Evolutionary conservation across 1,140 invertebrate genomes (phyloP).

Genomic region (Papilio machaon): DNA sequence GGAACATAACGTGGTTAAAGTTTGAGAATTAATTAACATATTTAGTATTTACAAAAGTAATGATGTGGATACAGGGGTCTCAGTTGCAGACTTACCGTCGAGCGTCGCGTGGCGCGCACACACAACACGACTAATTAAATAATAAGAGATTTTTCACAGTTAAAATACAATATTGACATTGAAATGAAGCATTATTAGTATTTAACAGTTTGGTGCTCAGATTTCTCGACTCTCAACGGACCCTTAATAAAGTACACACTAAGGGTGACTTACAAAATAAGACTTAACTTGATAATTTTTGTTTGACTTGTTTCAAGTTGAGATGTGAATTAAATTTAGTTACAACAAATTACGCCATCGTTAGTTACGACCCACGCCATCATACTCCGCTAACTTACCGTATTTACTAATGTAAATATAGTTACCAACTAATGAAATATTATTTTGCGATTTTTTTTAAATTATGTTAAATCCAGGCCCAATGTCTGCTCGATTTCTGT

Average conservation of each 20-base stretch:
- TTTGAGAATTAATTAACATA: neutral
- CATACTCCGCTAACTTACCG: too few species aligned
- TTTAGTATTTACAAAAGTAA: neutral
- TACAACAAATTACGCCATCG: neutral
- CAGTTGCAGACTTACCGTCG: too few species aligned
- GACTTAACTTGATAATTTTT: neutral
- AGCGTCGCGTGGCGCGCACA: neutral
- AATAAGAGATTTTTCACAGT: neutral
- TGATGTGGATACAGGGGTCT: neutral
- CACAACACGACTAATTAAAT: neutral
- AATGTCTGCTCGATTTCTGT: too few species aligned
- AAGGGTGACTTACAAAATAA: neutral
- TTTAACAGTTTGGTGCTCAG: neutral
- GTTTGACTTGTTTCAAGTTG: neutral
- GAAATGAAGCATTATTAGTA: neutral
- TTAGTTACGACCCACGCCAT: neutral
- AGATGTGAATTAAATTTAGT: slow-evolving; percentile 5
- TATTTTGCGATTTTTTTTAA: too few species aligned
- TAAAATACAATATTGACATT: neutral
- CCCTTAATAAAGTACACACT: neutral
- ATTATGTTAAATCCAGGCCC: too few species aligned
- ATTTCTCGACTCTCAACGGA: neutral
- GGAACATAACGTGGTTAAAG: neutral
- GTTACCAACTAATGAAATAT: too few species aligned
- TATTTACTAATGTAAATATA: too few species aligned